Conservation (phyloP, 2,797 vertebrate species). For the Amniataba percoides region DNA sequence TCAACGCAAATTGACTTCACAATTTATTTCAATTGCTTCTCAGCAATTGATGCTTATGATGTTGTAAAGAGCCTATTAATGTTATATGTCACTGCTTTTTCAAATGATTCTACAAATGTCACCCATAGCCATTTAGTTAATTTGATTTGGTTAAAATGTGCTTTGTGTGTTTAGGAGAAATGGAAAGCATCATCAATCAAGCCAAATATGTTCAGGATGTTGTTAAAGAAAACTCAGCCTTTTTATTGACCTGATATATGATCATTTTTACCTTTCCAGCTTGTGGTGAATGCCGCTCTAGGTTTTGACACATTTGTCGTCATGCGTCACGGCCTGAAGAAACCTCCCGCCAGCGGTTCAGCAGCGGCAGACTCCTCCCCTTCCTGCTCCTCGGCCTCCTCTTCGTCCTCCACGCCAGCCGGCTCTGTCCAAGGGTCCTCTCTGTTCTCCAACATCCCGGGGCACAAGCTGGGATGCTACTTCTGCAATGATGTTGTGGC, state of each 20-base stretch:
- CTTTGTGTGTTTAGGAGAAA: not conserved
- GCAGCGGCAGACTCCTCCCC: conserved; percentile 80
- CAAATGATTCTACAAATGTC: not conserved
- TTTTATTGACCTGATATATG: conserved; percentile 1
- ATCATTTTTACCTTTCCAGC: conserved; percentile 75
- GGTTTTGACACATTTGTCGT: conserved; percentile 99
- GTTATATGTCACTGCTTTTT: conserved; percentile 13
- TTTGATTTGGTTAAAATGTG: conserved; percentile 37
- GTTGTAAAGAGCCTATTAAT: conserved; percentile 33
- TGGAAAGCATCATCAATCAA: not conserved
- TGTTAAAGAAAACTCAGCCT: not conserved
- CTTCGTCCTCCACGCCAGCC: conserved; percentile 80
- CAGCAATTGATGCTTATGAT: conserved; percentile 23
- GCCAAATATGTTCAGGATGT: conserved; percentile 6
- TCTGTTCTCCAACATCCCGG: conserved; percentile 98
- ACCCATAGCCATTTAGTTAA: conserved; percentile 12
- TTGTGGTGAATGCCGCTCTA: conserved; percentile 95
- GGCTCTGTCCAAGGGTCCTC: conserved; percentile 87
- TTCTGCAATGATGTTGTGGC: conserved; percentile 99
- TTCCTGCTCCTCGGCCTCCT: conserved; percentile 81
- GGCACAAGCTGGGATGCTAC: conserved; percentile 98
- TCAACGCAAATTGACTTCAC: conserved; percentile 24
- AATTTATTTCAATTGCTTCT: conserved; percentile 35
- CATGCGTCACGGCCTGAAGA: conserved; percentile 97
- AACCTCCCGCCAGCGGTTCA: conserved; percentile 63